phyloP scores from a whole-genome alignment of 1,140 invertebrate species.

The Bathynomus jamesi region DNA sequence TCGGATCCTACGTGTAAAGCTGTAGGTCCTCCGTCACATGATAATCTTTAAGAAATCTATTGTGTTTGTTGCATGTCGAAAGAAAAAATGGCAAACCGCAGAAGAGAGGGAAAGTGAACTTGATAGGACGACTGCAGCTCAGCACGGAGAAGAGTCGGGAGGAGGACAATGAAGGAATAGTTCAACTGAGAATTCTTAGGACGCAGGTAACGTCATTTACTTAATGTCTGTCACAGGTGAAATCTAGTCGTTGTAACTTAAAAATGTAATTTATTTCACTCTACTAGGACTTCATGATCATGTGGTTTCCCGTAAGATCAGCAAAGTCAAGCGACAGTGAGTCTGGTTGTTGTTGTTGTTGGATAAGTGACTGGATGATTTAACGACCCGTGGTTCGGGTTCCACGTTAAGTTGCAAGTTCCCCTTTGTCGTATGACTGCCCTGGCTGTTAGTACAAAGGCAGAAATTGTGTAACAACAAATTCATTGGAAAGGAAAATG shows the following conservation, averaged over 20 bases:
- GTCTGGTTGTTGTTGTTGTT: no score
- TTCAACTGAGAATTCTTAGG: slow-evolving; percentile 85
- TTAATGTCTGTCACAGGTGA: neutral
- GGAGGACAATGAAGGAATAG: slow-evolving; percentile 95
- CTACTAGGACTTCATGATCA: neutral
- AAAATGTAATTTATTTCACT: neutral
- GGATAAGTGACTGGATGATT: no score
- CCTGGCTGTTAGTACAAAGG: no score
- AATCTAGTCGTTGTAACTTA: neutral
- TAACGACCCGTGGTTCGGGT: no score
- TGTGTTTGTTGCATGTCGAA: slow-evolving; percentile 6
- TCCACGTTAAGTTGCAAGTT: no score
- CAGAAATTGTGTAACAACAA: no score
- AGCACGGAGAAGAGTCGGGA: slow-evolving; percentile 91
- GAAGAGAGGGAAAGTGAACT: slow-evolving; percentile 86
- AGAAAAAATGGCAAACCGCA: slow-evolving; percentile 90
- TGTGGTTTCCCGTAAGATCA: neutral
- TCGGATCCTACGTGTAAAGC: no score
- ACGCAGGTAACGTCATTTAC: slow-evolving; percentile 52
- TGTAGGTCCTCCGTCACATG: no score
- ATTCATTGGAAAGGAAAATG: no score
- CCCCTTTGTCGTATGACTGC: no score
- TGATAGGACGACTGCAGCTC: slow-evolving; percentile 87
- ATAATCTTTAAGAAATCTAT: no score
- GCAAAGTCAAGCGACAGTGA: no score